These are phyloP conservation scores for Myotis brandtii DNA, from an alignment of 2,113 vertebrate genomes.

Conservation along the genomic window DNA sequence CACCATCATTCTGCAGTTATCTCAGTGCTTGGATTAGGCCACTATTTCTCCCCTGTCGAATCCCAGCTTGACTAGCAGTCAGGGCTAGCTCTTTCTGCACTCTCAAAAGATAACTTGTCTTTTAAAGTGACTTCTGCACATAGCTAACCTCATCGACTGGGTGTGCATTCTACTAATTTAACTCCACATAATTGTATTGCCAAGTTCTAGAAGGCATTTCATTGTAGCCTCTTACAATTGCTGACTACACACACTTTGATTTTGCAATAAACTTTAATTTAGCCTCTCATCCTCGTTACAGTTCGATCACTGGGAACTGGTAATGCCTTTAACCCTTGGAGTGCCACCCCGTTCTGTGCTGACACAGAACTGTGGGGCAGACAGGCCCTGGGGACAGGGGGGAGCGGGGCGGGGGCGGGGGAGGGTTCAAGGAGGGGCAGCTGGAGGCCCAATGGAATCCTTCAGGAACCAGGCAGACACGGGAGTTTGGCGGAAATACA, in stretches of 20 bases:
- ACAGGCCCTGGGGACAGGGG: neutral
- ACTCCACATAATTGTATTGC: neutral
- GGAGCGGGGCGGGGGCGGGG: fast-evolving
- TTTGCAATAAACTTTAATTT: neutral
- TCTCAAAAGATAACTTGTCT: neutral
- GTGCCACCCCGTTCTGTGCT: neutral
- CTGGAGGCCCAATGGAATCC: neutral
- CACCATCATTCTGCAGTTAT: fast-evolving
- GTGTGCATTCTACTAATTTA: neutral
- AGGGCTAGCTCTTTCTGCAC: neutral
- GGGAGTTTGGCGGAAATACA: neutral
- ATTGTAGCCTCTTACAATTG: neutral
- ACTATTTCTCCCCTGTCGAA: neutral
- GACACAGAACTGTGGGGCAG: neutral
- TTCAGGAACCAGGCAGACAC: neutral
- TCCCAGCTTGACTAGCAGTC: neutral
- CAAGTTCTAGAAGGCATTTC: conserved; percentile 3
- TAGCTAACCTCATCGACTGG: neutral
- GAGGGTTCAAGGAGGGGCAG: neutral
- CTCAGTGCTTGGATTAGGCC: neutral
- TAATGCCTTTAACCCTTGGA: neutral
- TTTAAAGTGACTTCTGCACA: conserved; percentile 40
- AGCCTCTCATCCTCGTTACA: neutral
- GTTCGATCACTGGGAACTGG: neutral
- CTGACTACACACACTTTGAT: conserved; percentile 6